Base-by-base conservation (phyloP, 30 jellyfish, hydroid and myxozoan species). In the Phacellophora camtschatica region DNA sequence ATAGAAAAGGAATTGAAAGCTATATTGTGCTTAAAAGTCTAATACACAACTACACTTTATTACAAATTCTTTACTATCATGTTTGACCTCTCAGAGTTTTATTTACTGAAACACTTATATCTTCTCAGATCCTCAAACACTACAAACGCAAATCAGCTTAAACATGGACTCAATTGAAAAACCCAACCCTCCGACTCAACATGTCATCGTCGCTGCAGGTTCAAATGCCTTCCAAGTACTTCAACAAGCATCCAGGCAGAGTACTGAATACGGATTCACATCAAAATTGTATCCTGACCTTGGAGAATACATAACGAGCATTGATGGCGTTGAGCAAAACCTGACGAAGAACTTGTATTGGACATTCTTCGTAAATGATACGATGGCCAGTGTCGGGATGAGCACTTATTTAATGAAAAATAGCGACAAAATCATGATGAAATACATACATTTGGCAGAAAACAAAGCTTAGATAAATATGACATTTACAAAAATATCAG, bases 351-450 rank as follows among this genome's bases (percentile, higher is more conserved):
- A 2, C 53, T 23, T 62, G 75, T 62, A 62, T 13, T 62, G 53
- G 75, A 19, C 13, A 18, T 62, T 62, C n/a, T 62, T 23, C 75
- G 75, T 62, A n/a, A 62, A 62, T 28, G 75, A 22, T 19, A 24
- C 7, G 75, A 62, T 23, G 18, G 75, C 75, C 13, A 19, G 3
- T 23, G 75, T 62, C 5, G 75, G 75, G 32, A 22, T 62, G 48
- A 30, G 75, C 51, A 2, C 51, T 50, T 62, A 22, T 34, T 4
- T 62, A 5, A 50, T 51, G 20, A 30, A 6, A 18, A 51, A 29
- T 23, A 25, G 51, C 18, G 53, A 62, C 29, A 34, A 15, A 24
- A 62, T 62, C 13, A 19, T 30, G 53, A 62, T 62, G 75, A 62
- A 62, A 25, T 62, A 62, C 30, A 51, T 23, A 62, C 58, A 7